phyloP scores from a whole-genome alignment of 2,888 invertebrate genomes.

The Thereva unica region DNA sequence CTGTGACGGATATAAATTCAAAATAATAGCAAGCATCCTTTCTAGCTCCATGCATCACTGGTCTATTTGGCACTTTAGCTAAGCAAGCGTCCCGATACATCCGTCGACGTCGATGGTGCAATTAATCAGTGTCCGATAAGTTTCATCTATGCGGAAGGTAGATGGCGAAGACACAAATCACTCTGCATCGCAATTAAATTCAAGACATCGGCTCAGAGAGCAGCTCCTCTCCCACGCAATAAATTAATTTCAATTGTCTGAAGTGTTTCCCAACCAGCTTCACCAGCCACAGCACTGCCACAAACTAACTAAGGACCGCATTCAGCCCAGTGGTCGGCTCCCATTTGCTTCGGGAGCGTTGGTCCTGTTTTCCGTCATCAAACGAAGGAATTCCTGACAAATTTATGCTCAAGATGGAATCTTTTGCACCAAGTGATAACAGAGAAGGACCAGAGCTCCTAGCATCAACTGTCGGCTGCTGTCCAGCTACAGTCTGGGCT shows the following conservation, averaged over 20 bases:
- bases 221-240: slow-evolving; percentile 27
- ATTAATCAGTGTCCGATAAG: slow-evolving; percentile 32
- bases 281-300: slow-evolving; percentile 22
- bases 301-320: slow-evolving; percentile 3
- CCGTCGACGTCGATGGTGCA: neutral
- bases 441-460: slow-evolving; percentile 22
- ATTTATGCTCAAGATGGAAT: slow-evolving; percentile 26
- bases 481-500: slow-evolving; percentile 2
- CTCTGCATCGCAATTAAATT: slow-evolving; percentile 30
- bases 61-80: too few species aligned
- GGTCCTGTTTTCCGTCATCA: slow-evolving; percentile 25
- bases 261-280: slow-evolving; percentile 30
- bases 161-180: slow-evolving; percentile 31
- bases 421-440: slow-evolving; percentile 17
- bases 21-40: too few species aligned
- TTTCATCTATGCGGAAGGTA: slow-evolving; percentile 22
- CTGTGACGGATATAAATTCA: too few species aligned
- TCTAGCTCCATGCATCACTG: too few species aligned
- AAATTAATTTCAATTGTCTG: slow-evolving; percentile 32
- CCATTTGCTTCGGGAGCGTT: slow-evolving; percentile 1
- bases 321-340: neutral
- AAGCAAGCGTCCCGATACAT: neutral
- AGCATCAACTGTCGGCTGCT: slow-evolving; percentile 17
- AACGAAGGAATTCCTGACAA: slow-evolving; percentile 30
- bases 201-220: slow-evolving; percentile 22